Evolutionary conservation across 2,888 invertebrate genomes (phyloP), one percentile per base, ranked within the genome.

Genomic region (Anorthoa munda): DNA sequence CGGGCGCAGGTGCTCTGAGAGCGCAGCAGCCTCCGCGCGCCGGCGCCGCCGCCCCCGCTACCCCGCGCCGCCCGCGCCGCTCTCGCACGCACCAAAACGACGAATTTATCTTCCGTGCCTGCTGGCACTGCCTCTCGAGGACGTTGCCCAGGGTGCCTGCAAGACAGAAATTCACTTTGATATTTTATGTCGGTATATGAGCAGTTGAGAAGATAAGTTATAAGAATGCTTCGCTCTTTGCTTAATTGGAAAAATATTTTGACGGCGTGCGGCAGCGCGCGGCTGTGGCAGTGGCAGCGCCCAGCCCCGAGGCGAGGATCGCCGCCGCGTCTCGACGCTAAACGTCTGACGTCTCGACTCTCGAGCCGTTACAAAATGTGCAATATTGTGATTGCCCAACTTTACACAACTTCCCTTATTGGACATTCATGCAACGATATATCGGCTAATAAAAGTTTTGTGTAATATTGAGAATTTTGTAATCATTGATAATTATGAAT

Each of bases 1-100:
- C 96, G 96, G 97, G 97, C 97, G 97, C 97, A 97, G 97, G 97
- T 97, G 97, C 97, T 97, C 97, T 97, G 97, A 97, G 97, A 97
- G 97, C 97, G 97, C 97, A 95, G 97, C 97, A 97, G 96, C 96
- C 96, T 94, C 96, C 95, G 96, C 95, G 95, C 96, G 95, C 97
- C 95, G 96, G 95, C 97, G 96, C 96, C 96, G 96, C 96, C 94
- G 91, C 94, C 96, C 96, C 96, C 96, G 95, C 96, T 95, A 93
- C 95, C 91, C 92, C 93, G 91, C 92, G 86, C 92, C 93, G 88
- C 92, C 90, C 92, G 92, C 92, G 89, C 91, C 91, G 81, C 92
- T 89, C 92, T 89, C 94, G 92, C 94, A 95, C 95, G 94, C 94
- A 95, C 95, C 95, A 94, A 95, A 95, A 95, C 95, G 95, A 95